These are phyloP conservation scores for Tragulus kanchil DNA, from an alignment of 2,113 vertebrate genomes.

Conservation along the genomic window DNA sequence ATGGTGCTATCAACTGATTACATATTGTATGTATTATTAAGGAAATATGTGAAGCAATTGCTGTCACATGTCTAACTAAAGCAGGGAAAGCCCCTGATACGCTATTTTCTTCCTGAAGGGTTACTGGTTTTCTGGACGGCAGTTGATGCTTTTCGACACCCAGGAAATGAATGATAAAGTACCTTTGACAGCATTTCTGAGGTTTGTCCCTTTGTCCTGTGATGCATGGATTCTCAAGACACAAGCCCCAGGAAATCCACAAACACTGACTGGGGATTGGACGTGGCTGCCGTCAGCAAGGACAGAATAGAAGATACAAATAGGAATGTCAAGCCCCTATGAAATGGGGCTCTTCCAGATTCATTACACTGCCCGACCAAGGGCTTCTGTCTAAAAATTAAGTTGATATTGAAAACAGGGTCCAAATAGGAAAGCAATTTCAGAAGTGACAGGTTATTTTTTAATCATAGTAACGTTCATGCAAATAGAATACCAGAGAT, in stretches of 20 bases:
- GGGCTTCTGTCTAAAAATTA: neutral
- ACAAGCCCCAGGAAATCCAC: constrained; percentile 54
- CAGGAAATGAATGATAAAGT: constrained; percentile 6
- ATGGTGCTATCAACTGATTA: neutral
- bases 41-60: neutral
- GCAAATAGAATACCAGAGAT: neutral
- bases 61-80: neutral
- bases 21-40: neutral
- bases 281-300: neutral
- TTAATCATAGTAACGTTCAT: neutral
- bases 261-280: neutral
- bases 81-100: neutral
- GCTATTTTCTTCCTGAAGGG: constrained; percentile 35
- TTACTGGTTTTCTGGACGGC: constrained; percentile 48
- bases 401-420: neutral
- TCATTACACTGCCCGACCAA: neutral
- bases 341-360: neutral
- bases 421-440: neutral
- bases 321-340: neutral
- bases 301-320: constrained; percentile 23
- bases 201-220: constrained; percentile 1
- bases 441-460: neutral
- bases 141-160: neutral
- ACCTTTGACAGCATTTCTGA: neutral
- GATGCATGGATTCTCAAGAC: neutral